phyloP scores from a whole-genome alignment of 2,113 vertebrate species.

The Brevimyrus niger region DNA sequence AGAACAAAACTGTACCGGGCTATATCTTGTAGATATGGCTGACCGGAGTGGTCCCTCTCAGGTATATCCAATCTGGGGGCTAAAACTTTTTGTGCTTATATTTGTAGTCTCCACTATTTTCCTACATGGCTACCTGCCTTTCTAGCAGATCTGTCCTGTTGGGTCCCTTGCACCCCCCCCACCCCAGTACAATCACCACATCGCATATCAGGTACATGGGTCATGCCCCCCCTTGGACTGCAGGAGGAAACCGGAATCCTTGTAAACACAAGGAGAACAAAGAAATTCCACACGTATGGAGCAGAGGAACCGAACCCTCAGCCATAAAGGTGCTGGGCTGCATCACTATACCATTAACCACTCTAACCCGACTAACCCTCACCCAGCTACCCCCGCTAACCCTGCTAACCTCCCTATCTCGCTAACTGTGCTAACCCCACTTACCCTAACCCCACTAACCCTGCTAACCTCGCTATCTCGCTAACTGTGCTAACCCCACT shows the following conservation, averaged over 20 bases:
- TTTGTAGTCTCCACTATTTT: background rate
- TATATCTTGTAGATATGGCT: background rate
- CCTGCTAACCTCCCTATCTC: background rate
- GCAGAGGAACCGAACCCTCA: background rate
- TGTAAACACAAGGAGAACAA: background rate
- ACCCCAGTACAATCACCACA: background rate
- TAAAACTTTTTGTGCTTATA: background rate
- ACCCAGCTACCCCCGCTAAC: too few species aligned
- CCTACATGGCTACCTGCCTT: background rate
- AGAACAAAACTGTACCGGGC: background rate
- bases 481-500: background rate
- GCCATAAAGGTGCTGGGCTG: background rate
- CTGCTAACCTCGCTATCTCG: background rate
- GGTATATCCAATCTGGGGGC: background rate
- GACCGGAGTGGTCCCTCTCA: background rate
- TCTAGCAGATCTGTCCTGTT: background rate
- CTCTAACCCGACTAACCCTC: background rate
- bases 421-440: background rate
- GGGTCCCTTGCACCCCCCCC: background rate
- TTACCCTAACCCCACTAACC: background rate
- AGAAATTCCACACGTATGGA: background rate
- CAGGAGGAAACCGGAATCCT: background rate
- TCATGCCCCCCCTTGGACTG: background rate
- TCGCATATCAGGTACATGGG: background rate
- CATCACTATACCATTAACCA: background rate